phyloP scores from a whole-genome alignment of 2,113 vertebrate genomes.

The Bungarus multicinctus region DNA sequence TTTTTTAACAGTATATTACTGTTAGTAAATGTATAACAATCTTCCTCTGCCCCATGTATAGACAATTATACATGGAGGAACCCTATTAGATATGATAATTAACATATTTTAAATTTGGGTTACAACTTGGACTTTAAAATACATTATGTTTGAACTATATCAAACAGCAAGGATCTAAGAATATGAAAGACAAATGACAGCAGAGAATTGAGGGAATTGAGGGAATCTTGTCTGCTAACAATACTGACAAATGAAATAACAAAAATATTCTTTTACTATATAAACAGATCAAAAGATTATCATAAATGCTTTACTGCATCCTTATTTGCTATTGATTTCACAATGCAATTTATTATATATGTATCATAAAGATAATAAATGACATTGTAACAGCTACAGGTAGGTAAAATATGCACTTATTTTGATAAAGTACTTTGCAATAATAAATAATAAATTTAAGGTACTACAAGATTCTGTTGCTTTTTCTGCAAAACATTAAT shows the following conservation, averaged over 20 bases:
- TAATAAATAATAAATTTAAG: not conserved
- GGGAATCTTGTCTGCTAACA: not conserved
- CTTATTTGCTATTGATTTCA: not conserved
- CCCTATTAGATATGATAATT: not conserved
- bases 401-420: no score
- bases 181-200: not conserved
- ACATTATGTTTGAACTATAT: not conserved
- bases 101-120: not conserved
- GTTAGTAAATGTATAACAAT: not conserved
- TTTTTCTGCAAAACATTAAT: not conserved
- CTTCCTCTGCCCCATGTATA: no score
- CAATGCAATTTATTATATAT: not conserved
- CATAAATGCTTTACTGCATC: not conserved
- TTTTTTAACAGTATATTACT: not conserved
- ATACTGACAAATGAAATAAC: not conserved
- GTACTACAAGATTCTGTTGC: not conserved
- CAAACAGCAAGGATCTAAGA: no score
- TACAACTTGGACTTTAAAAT: not conserved
- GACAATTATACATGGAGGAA: no score
- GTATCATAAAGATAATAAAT: not conserved
- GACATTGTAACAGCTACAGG: not conserved
- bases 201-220: not conserved
- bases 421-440: not conserved
- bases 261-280: not conserved
- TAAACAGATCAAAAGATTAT: not conserved